A percentile compares a stretch with the other conserved stretches of the same genome.
Conservation (phyloP, 37 sponge, comb jelly and placozoan species). For the Aphrocallistes beatrix region DNA sequence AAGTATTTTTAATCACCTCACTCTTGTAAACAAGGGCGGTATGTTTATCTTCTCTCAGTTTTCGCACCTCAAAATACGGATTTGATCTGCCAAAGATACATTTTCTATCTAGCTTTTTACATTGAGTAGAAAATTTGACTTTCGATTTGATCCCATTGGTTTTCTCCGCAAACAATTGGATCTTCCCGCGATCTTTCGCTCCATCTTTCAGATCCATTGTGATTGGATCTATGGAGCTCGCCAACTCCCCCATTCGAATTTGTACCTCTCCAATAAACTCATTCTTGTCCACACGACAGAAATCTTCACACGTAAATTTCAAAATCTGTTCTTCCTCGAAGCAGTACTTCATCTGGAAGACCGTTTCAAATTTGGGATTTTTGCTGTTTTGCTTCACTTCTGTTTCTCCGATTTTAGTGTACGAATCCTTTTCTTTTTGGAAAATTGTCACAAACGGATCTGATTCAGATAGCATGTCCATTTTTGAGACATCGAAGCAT, state of each 20-base stretch:
- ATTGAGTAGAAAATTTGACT: conserved; percentile 45
- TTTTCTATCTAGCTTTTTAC: conserved; percentile 80
- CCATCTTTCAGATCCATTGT: conserved; percentile 34
- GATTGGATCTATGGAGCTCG: conserved; percentile 51
- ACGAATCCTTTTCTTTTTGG: conserved; percentile 19
- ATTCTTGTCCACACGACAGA: conserved; percentile 29
- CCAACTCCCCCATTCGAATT: conserved; percentile 56
- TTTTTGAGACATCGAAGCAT: conserved; percentile 49
- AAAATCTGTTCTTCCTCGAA: conserved; percentile 88
- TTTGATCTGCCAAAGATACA: conserved; percentile 97
- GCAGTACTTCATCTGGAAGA: conserved; percentile 67
- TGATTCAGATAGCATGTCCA: conserved; percentile 87
- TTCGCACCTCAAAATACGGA: conserved; percentile 73
- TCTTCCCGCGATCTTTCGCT: conserved; percentile 50
- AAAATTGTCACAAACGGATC: conserved; percentile 65
- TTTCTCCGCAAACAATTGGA: conserved; percentile 57
- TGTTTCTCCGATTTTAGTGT: conserved; percentile 48
- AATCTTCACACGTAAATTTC: conserved; percentile 63
- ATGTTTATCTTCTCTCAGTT: conserved; percentile 52
- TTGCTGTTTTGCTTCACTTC: conserved; percentile 75
- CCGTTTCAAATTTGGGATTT: conserved; percentile 79
- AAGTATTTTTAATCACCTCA: conserved; percentile 56
- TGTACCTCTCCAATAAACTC: conserved; percentile 59
- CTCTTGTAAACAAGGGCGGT: conserved; percentile 58
- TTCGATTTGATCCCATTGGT: conserved; percentile 53